phyloP scores from a whole-genome alignment of 1,140 invertebrate genomes.

The Macrobrachium nipponense region DNA sequence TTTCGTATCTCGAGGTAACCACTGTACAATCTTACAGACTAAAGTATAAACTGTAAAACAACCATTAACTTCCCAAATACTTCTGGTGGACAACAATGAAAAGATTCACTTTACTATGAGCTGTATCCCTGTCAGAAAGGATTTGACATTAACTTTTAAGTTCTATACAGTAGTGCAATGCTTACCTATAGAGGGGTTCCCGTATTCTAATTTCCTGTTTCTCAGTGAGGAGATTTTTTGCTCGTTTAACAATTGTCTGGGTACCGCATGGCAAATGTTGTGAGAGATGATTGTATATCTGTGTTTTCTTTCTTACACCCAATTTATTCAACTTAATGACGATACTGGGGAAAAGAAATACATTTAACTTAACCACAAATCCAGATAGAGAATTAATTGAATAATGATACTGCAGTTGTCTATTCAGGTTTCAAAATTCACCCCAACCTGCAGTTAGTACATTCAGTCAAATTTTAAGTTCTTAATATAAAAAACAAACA shows the following conservation, averaged over 20 bases:
- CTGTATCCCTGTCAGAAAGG: not conserved
- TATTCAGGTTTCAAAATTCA: too few species aligned
- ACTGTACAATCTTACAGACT: too few species aligned
- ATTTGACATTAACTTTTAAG: too few species aligned
- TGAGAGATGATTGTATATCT: slow-evolving; percentile 76
- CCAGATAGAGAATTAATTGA: not conserved
- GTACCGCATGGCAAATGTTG: slow-evolving; percentile 77
- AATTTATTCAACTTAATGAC: slow-evolving; percentile 73
- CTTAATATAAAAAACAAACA: too few species aligned
- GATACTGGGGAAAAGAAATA: slow-evolving; percentile 71
- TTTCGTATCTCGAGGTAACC: too few species aligned
- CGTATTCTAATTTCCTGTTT: slow-evolving; percentile 74
- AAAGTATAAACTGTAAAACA: too few species aligned
- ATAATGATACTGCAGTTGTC: not conserved
- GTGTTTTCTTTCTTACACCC: slow-evolving; percentile 71
- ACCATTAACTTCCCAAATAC: too few species aligned
- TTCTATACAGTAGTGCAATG: not conserved
- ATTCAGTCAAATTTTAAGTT: too few species aligned
- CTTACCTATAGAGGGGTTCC: slow-evolving; percentile 69
- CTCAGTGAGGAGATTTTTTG: slow-evolving; percentile 76
- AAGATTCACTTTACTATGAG: not conserved
- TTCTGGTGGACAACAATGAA: too few species aligned
- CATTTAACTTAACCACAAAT: too few species aligned
- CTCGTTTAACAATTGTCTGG: slow-evolving; percentile 76
- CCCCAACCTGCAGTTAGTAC: too few species aligned